phyloP scores from a whole-genome alignment of 2,797 vertebrate genomes.

The Gobionotothen gibberifrons region DNA sequence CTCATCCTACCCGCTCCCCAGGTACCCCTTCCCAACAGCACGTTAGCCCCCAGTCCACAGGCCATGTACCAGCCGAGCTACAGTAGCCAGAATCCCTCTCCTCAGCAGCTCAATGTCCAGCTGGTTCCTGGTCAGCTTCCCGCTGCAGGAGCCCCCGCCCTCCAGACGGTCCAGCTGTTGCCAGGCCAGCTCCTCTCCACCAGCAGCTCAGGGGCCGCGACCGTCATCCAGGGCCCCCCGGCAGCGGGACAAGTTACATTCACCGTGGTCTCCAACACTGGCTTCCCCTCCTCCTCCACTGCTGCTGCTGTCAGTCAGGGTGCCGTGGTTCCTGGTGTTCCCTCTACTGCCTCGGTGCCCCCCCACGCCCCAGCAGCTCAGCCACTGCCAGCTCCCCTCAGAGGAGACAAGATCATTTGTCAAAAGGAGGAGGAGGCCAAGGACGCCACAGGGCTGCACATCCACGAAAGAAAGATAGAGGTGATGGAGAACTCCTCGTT shows the following conservation, averaged over 20 bases:
- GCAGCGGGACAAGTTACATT: slow-evolving; percentile 95
- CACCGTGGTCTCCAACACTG: slow-evolving; percentile 98
- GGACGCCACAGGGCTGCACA: slow-evolving; percentile 96
- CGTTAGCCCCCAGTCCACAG: slow-evolving; percentile 90
- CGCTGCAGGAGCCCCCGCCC: slow-evolving; percentile 82
- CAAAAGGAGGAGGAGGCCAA: slow-evolving; percentile 99
- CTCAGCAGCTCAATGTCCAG: slow-evolving; percentile 95
- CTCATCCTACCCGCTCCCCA: slow-evolving; percentile 98
- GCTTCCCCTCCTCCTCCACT: slow-evolving; percentile 90
- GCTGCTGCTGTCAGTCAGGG: slow-evolving; percentile 92
- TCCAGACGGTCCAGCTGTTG: slow-evolving; percentile 94
- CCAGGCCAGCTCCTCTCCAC: slow-evolving; percentile 94
- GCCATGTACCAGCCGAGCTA: slow-evolving; percentile 92
- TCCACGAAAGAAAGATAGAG: slow-evolving; percentile 98
- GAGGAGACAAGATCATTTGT: slow-evolving; percentile 99
- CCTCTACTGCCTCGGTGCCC: slow-evolving; percentile 85
- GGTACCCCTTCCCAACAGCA: slow-evolving; percentile 92
- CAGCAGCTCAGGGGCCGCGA: slow-evolving; percentile 86
- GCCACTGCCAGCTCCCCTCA: slow-evolving; percentile 88
- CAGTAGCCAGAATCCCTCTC: slow-evolving; percentile 88
- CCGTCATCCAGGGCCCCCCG: slow-evolving; percentile 94
- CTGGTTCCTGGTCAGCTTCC: slow-evolving; percentile 92
- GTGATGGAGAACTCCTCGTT: slow-evolving; percentile 99
- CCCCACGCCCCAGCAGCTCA: slow-evolving; percentile 58
- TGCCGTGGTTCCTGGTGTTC: slow-evolving; percentile 86